Conservation (phyloP, 2,888 invertebrate genomes). For the Drosophila cracens region DNA sequence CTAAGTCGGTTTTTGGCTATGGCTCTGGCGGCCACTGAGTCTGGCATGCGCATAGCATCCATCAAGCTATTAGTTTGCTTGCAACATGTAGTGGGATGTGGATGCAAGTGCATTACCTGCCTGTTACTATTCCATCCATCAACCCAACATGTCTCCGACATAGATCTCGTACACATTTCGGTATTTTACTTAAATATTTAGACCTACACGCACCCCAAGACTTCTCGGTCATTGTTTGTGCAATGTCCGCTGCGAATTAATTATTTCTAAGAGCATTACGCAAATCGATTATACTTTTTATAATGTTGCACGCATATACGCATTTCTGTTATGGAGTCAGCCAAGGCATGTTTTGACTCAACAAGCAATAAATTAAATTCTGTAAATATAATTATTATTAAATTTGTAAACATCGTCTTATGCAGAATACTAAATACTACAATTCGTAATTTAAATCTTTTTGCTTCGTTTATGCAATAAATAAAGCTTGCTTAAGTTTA, state of each 20-base stretch:
- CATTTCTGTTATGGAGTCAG: neutral
- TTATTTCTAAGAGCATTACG: constrained; percentile 8
- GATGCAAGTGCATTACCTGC: constrained; percentile 19
- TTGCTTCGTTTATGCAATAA: neutral
- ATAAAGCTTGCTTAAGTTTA: neutral
- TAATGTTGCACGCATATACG: neutral
- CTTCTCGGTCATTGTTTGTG: neutral
- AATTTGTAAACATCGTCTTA: neutral
- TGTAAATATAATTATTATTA: neutral
- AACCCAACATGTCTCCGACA: constrained; percentile 9
- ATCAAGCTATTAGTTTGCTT: constrained; percentile 37
- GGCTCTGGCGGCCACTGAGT: constrained; percentile 44
- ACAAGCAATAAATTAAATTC: neutral
- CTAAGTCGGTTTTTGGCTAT: constrained; percentile 47
- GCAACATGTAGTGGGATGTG: constrained; percentile 20
- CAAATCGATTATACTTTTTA: neutral
- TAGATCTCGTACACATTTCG: constrained; percentile 11
- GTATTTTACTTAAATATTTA: constrained; percentile 4
- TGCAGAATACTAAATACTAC: neutral
- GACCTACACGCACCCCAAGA: neutral
- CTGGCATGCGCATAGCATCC: constrained; percentile 66
- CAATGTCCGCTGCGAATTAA: neutral
- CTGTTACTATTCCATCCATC: constrained; percentile 15
- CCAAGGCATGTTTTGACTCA: neutral
- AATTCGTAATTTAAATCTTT: neutral